Evolutionary conservation across 1,140 invertebrate species (phyloP).

Genomic region (Drosophila subobscura): DNA sequence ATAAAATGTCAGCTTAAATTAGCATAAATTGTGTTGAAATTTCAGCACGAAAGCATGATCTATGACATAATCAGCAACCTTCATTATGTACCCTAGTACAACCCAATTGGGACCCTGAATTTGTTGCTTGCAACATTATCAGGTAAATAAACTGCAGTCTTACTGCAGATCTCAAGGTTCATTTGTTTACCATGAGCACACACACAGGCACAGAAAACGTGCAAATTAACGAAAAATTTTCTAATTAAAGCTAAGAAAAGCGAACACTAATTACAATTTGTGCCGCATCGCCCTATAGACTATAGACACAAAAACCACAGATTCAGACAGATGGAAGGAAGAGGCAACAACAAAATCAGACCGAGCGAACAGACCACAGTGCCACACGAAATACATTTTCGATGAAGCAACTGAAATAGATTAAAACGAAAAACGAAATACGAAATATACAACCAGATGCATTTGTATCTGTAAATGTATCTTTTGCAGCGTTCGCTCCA

Average conservation of each 20-base stretch:
- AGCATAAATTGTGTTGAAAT: too few species aligned
- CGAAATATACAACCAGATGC: conserved; percentile 60
- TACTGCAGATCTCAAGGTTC: conserved; percentile 69
- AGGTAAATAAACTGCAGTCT: conserved; percentile 49
- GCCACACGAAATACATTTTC: conserved; percentile 51
- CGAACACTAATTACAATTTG: conserved; percentile 78
- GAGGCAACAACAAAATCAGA: not conserved
- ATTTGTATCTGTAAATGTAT: conserved; percentile 30
- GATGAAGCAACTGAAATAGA: conserved; percentile 70
- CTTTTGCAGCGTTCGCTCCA: conserved; percentile 36
- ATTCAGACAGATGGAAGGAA: conserved; percentile 28
- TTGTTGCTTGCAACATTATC: not conserved
- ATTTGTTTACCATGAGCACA: conserved; percentile 46
- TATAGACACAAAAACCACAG: conserved; percentile 30
- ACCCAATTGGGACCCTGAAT: conserved; percentile 24
- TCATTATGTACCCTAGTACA: conserved; percentile 1
- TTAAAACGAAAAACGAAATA: conserved; percentile 63
- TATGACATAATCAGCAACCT: not conserved
- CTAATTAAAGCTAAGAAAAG: conserved; percentile 69
- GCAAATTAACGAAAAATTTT: conserved; percentile 55
- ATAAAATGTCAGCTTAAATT: too few species aligned
- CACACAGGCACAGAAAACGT: conserved; percentile 32
- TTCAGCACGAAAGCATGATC: too few species aligned
- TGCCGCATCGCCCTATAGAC: conserved; percentile 64
- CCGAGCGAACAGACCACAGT: conserved; percentile 6